A percentile compares a stretch with the other conserved stretches of the same genome.
phyloP scores from a whole-genome alignment of 2,888 invertebrate species.

The Gibbula magus region DNA sequence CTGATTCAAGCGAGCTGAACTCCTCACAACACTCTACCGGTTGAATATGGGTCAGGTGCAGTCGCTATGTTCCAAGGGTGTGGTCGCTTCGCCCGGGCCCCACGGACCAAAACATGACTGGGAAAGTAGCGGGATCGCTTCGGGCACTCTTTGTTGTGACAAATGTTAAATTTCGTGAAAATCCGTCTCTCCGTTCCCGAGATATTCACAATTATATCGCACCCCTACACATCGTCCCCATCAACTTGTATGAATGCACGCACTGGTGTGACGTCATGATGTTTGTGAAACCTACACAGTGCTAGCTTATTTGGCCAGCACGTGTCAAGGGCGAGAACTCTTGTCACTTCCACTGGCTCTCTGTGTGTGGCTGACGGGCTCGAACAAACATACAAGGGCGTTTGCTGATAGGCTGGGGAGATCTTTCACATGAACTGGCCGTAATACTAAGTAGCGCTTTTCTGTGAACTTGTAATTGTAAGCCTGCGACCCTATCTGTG shows the following conservation, averaged over 20 bases:
- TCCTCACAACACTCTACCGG: not conserved
- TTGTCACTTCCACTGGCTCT: not conserved
- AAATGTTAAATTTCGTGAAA: constrained; percentile 22
- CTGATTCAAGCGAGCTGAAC: too few species aligned
- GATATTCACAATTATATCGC: constrained; percentile 27
- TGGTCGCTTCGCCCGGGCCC: constrained; percentile 28
- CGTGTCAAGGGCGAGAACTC: constrained; percentile 27
- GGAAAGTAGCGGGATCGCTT: not conserved
- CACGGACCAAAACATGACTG: not conserved
- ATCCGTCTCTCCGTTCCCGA: constrained; percentile 16
- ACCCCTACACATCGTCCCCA: not conserved
- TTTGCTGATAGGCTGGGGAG: not conserved
- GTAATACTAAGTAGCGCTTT: not conserved
- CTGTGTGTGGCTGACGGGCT: not conserved
- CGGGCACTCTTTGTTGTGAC: not conserved
- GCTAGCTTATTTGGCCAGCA: not conserved
- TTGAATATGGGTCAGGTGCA: constrained; percentile 22
- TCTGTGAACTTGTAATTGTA: too few species aligned
- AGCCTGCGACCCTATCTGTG: too few species aligned
- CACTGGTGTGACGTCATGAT: constrained; percentile 15
- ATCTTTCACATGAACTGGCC: not conserved
- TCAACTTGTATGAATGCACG: constrained; percentile 3
- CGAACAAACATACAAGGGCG: not conserved
- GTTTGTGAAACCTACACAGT: constrained; percentile 20
- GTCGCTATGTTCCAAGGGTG: constrained; percentile 18